Conservation (phyloP, 2,113 vertebrate species). For the Gulo gulo region DNA sequence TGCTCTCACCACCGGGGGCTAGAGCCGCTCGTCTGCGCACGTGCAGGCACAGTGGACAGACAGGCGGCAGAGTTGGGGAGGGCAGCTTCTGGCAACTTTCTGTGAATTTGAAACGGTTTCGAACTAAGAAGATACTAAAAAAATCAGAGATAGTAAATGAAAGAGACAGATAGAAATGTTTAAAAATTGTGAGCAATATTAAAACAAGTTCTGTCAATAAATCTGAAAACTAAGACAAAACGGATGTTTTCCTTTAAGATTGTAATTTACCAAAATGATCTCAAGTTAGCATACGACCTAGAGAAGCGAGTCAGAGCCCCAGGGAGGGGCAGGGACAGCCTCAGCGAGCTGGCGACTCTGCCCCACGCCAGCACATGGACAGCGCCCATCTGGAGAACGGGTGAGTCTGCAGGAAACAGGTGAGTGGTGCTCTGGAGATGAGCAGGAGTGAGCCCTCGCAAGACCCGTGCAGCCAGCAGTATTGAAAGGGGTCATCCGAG, state of each 20-base stretch:
- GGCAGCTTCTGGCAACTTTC: neutral
- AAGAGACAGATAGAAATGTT: neutral
- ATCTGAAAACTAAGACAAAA: neutral
- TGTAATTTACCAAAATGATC: neutral
- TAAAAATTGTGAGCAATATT: neutral
- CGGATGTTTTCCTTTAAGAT: neutral
- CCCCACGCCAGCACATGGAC: accelerated
- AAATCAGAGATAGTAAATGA: accelerated
- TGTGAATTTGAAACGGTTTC: no score
- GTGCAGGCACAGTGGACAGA: neutral
- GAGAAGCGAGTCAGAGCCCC: no score
- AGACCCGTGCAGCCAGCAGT: accelerated
- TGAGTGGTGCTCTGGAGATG: neutral
- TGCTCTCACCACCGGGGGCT: no score
- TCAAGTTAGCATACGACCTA: neutral
- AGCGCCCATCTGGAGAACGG: neutral
- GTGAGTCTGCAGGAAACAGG: neutral
- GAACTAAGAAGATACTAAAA: neutral
- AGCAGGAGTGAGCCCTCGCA: accelerated
- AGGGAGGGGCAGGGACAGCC: neutral
- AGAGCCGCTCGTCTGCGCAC: accelerated
- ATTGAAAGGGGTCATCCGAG: accelerated
- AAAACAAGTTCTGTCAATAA: neutral
- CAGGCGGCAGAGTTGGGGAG: neutral
- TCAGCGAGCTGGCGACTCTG: neutral